These are phyloP conservation scores for Brotogeris chrysoptera DNA, from an alignment of 2,797 vertebrate species.

Conservation along the genomic window DNA sequence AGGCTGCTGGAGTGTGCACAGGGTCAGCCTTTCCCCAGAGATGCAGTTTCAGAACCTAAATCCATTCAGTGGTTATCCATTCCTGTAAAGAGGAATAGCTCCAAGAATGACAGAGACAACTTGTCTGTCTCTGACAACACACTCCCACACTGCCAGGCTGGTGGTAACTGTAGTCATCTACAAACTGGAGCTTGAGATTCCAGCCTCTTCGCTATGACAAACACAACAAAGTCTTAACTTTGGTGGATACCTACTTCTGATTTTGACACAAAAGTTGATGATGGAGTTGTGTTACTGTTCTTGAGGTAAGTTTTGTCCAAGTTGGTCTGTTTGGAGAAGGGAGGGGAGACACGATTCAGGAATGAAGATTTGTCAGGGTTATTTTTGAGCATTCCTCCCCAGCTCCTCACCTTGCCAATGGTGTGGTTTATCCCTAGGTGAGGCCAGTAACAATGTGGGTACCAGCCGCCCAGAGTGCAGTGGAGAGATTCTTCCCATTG, in stretches of 20 bases:
- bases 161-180: background rate
- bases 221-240: background rate
- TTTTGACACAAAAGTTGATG: background rate
- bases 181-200: background rate
- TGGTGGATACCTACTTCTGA: background rate
- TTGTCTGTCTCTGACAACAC: conserved; percentile 30
- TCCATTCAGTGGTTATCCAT: background rate
- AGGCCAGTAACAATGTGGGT: background rate
- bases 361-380: background rate
- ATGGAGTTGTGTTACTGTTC: background rate
- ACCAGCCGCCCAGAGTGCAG: background rate
- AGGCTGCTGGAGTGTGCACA: background rate
- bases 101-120: background rate
- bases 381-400: background rate
- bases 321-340: background rate
- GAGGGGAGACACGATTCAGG: background rate
- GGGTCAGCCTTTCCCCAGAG: background rate
- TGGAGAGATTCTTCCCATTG: background rate
- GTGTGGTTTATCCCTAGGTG: background rate
- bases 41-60: background rate
- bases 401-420: background rate
- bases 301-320: background rate
- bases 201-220: background rate
- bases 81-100: background rate
- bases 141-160: conserved; percentile 50